These are phyloP conservation scores for Drosophila ohnishii DNA, from an alignment of 1,140 invertebrate species.

Conservation along the genomic window DNA sequence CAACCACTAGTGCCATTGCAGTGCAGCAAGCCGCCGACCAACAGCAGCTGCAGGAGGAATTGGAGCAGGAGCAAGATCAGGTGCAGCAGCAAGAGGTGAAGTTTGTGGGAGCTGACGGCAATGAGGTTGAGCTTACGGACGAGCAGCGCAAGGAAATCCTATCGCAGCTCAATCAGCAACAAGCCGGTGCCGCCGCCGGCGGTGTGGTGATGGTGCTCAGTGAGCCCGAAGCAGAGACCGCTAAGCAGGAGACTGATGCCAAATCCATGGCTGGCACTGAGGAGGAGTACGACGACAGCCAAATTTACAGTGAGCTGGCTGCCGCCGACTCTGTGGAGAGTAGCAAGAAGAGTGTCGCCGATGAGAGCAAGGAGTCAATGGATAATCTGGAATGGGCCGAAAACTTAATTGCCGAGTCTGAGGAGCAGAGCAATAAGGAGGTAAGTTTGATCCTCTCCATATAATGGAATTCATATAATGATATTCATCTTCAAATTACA, in stretches of 20 bases:
- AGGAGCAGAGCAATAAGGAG: constrained; percentile 68
- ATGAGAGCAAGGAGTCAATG: constrained; percentile 76
- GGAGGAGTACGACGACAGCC: constrained; percentile 75
- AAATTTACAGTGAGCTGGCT: constrained; percentile 72
- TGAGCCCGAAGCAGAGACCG: constrained; percentile 58
- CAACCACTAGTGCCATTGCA: constrained; percentile 64
- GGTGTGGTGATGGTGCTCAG: constrained; percentile 82
- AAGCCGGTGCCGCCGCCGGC: constrained; percentile 67
- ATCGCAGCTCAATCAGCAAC: constrained; percentile 78
- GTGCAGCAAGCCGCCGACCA: constrained; percentile 34
- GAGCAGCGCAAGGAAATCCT: constrained; percentile 81
- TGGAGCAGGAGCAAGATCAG: constrained; percentile 48
- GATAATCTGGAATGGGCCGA: constrained; percentile 81
- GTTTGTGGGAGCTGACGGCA: constrained; percentile 80
- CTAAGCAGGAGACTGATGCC: constrained; percentile 49
- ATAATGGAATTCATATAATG: not conserved
- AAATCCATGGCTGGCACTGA: constrained; percentile 61
- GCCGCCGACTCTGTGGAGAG: constrained; percentile 53
- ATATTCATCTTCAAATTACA: constrained; percentile 5
- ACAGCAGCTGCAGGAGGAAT: constrained; percentile 72
- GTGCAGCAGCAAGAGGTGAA: constrained; percentile 69
- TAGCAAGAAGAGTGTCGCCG: constrained; percentile 56
- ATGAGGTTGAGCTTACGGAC: constrained; percentile 76
- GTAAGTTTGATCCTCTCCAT: constrained; percentile 26
- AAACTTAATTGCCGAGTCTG: constrained; percentile 71